Conservation (phyloP, 2,797 vertebrate genomes). For the Anomalospiza imberbis region DNA sequence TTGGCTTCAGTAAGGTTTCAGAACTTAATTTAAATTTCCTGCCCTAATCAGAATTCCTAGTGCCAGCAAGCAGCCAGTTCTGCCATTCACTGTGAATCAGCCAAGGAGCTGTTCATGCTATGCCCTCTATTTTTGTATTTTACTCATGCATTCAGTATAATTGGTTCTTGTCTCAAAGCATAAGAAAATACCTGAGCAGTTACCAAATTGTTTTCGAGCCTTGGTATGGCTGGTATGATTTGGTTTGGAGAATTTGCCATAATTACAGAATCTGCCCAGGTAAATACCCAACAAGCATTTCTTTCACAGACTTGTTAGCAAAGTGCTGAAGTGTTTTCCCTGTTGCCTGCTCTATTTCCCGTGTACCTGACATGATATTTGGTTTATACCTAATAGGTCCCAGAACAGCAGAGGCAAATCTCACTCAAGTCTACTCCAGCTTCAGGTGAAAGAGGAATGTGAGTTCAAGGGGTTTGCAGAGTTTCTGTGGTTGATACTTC, state of each 20-base stretch:
- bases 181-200: not conserved
- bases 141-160: not conserved
- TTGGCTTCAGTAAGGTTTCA: not conserved
- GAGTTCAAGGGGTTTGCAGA: constrained; percentile 36
- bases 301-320: not conserved
- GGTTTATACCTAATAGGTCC: constrained; percentile 73
- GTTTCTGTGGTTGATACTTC: not conserved
- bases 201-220: not conserved
- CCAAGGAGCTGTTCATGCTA: not conserved
- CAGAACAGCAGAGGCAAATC: constrained; percentile 95
- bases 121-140: not conserved
- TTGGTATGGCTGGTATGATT: not conserved
- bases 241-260: not conserved
- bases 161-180: not conserved
- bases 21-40: not conserved
- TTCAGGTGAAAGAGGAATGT: constrained; percentile 94
- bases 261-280: not conserved
- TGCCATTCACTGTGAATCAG: not conserved
- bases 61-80: not conserved
- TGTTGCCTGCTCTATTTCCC: fast-evolving
- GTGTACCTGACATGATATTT: not conserved
- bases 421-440: constrained; percentile 90
- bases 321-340: not conserved
- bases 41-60: not conserved
- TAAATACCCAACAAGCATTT: not conserved